phyloP scores from a whole-genome alignment of 2,113 vertebrate species.

The Antechinus stuartii region DNA sequence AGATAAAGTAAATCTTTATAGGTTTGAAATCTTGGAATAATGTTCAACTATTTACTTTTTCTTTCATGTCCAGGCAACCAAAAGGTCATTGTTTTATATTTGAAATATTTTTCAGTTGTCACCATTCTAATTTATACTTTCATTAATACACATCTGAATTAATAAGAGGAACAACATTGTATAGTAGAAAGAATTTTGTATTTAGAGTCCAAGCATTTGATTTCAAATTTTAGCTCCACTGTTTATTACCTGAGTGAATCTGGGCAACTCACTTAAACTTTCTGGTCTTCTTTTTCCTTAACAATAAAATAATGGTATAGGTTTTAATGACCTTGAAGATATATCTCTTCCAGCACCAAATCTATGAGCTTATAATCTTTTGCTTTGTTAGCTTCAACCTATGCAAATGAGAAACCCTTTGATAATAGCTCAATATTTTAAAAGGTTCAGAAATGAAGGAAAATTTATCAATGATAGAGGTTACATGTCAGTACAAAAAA shows the following conservation, averaged over 20 bases:
- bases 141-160: neutral
- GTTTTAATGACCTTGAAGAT: neutral
- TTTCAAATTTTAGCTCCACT: neutral
- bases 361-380: neutral
- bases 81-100: neutral
- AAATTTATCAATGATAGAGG: neutral
- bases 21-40: neutral
- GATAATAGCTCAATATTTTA: conserved; percentile 59
- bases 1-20: no score
- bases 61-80: neutral
- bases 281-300: neutral
- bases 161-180: neutral
- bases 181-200: neutral
- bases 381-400: conserved; percentile 5
- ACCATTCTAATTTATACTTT: neutral
- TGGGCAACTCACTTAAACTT: neutral
- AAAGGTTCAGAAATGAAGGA: conserved; percentile 40
- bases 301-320: neutral
- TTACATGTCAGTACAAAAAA: neutral
- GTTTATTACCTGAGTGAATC: neutral
- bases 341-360: neutral
- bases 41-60: neutral
- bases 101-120: neutral
- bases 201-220: neutral
- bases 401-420: conserved; percentile 60